Base-by-base conservation (phyloP, 2,113 vertebrate species). In the Perca schrenkii region DNA sequence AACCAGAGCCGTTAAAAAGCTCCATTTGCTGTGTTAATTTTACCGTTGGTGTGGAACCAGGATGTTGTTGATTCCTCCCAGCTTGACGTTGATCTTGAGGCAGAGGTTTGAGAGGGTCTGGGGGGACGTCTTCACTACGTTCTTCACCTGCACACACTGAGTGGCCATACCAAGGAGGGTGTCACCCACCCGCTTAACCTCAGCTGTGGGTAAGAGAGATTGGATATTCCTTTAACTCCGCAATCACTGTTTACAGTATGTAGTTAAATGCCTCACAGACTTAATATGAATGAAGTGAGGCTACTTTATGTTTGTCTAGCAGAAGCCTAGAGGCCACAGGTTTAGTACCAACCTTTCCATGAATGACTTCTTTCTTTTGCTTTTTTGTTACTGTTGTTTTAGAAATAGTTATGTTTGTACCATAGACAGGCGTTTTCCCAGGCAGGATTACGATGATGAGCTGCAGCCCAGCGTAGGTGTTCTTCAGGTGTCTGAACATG, bases 61-160 rank as follows among this genome's bases (percentile, higher is more conserved):
- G 92, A 99, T 98, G 94, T 99, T 99, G 95, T 99, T 99, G 94
- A 99, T 99, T 78, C 98, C 98, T 86, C 98, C 98, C 28, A 99
- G 96, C 86, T 99, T 99, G 70, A 90, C 91, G 58, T 92, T 92
- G 80, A 92, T 92, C 90, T 92, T 92, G 47, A 92, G 90, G 96
- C 98, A 99, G 96, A 99, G 96, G 92, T 99, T 99, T 87, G 98
- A 99, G 13, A 99, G 97, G 46, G 98, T 99, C 94, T 99, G 98
- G 75, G 98, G 98, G 70, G 98, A 99, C 73, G 98, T 99, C 96
- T 99, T 99, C 69, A 99, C 97, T 79, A 99, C 98, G 46, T 99
- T 99, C 96, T 99, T 99, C 90, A 99, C 98, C 94, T 99, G 98
- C 68, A 99, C 98, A 66, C 98, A 99, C 87, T 99, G 98, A 0